These are phyloP conservation scores for Polypedilum vanderplanki DNA, from an alignment of 1,140 invertebrate genomes.

Conservation along the genomic window DNA sequence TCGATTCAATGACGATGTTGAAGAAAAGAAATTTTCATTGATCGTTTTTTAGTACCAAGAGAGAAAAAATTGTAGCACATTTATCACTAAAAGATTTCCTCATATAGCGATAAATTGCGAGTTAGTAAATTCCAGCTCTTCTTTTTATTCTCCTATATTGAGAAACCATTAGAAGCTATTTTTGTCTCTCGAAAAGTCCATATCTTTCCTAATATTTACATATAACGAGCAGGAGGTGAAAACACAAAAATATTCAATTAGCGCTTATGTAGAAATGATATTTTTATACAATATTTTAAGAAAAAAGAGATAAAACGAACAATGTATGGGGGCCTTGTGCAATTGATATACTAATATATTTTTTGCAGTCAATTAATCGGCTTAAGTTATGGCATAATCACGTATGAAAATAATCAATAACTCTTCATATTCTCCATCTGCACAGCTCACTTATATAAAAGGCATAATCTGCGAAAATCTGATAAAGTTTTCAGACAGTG, in stretches of 20 bases:
- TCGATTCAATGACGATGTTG: not conserved
- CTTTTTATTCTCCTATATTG: too few relatives aligned
- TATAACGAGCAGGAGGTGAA: not conserved
- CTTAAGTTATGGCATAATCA: not conserved
- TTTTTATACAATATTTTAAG: not conserved
- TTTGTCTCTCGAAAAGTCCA: too few relatives aligned
- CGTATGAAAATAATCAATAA: not conserved
- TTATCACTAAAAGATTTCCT: too few relatives aligned
- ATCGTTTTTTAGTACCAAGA: not conserved
- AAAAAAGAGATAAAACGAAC: not conserved
- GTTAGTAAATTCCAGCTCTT: too few relatives aligned
- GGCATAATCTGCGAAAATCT: too few relatives aligned
- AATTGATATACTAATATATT: not conserved
- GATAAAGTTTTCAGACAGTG: too few relatives aligned
- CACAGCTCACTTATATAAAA: too few relatives aligned
- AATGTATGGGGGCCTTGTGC: not conserved
- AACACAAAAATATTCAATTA: not conserved
- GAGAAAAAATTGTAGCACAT: too few relatives aligned
- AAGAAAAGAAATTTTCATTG: not conserved
- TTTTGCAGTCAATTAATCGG: not conserved
- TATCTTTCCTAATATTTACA: not conserved
- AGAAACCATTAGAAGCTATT: too few relatives aligned
- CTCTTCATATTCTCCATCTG: too few relatives aligned
- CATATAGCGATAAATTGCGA: too few relatives aligned
- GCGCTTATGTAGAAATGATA: conserved; percentile 9